Base-by-base conservation (phyloP, 2,113 vertebrate species). In the Menura novaehollandiae region DNA sequence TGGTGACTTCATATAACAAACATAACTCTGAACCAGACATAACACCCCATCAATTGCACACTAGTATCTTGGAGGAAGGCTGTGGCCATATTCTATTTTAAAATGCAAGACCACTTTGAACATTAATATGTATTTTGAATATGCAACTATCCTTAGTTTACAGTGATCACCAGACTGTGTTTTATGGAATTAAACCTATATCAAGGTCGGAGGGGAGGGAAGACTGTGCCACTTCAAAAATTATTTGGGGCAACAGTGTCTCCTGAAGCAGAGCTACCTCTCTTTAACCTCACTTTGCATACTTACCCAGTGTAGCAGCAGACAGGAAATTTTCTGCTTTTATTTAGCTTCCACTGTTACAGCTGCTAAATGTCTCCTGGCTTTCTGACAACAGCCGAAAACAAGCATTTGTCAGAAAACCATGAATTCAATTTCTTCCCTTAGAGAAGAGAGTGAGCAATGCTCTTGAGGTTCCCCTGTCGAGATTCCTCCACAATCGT, bases 301-400 rank as follows among this genome's bases (percentile, higher is more conserved):
- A 49, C 1, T 0, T 58, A 81, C 19, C 60, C 68, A 91, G n/a
- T 37, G 32, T 59, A 77, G 64, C 72, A 78, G 47, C 76, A 85
- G 83, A 74, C 52, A 88, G 88, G 88, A 93, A 93, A 35, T 72
- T 81, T 96, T 95, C 85, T 88, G 67, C 90, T 88, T 93, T 88
- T 88, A 77, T 96, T 95, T 92, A 91, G 32, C 86, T 86, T 88
- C 68, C 85, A 73, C 88, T 67, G 24, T 81, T 90, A 84, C 80
- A 93, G 93, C 91, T 96, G 90, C 77, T 95, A 80, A 93, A 94
- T 81, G 79, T 96, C 96, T 96, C 47, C 83, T 84, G 88, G 83
- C 68, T 88, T 84, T 81, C 82, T 92, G 88, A 88, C 92, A 96
- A 81, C 72, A 84, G 69, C 76, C 95, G 85, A 96, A 93, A 92